Percentiles rank a stretch among this genome's conserved stretches.
phyloP scores from a whole-genome alignment of 1,140 invertebrate genomes.

The Drosophila sucinea region DNA sequence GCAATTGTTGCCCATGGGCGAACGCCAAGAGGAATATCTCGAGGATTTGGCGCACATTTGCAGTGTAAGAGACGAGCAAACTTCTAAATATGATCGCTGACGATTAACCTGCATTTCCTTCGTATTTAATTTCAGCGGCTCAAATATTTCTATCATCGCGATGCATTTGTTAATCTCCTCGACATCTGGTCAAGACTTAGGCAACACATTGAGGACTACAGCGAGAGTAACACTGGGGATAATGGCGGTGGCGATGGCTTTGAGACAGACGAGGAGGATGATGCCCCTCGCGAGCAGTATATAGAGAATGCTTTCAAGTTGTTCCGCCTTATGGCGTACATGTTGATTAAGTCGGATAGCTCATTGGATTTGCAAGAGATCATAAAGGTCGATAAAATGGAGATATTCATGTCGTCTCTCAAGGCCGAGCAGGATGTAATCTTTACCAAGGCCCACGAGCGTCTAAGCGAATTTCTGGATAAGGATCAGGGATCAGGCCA shows the following conservation, averaged over 20 bases:
- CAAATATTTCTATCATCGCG: conserved; percentile 60
- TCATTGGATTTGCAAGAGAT: conserved; percentile 51
- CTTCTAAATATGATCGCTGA: too few species aligned
- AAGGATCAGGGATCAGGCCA: conserved; percentile 60
- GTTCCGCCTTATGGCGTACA: conserved; percentile 52
- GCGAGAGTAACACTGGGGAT: conserved; percentile 31
- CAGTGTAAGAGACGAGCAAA: conserved; percentile 40
- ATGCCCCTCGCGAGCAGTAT: conserved; percentile 62
- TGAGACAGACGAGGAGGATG: conserved; percentile 62
- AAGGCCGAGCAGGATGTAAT: conserved; percentile 50
- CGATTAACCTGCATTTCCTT: neutral
- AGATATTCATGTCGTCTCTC: conserved; percentile 43
- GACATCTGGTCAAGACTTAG: conserved; percentile 46
- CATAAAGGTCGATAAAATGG: conserved; percentile 30
- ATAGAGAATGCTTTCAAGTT: conserved; percentile 64
- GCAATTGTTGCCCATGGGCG: conserved; percentile 60
- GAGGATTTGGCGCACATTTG: conserved; percentile 78
- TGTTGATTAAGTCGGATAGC: conserved; percentile 43
- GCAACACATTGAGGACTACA: conserved; percentile 57
- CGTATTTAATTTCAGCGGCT: conserved; percentile 40
- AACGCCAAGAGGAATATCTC: conserved; percentile 66
- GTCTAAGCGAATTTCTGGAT: conserved; percentile 37
- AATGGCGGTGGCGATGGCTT: conserved; percentile 55
- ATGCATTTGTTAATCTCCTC: conserved; percentile 49
- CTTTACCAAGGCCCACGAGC: conserved; percentile 59